Percentiles rank a stretch among this genome's conserved stretches.
These are phyloP conservation scores for Ectobius pallidus DNA, from an alignment of 2,888 invertebrate species.

Conservation along the genomic window DNA sequence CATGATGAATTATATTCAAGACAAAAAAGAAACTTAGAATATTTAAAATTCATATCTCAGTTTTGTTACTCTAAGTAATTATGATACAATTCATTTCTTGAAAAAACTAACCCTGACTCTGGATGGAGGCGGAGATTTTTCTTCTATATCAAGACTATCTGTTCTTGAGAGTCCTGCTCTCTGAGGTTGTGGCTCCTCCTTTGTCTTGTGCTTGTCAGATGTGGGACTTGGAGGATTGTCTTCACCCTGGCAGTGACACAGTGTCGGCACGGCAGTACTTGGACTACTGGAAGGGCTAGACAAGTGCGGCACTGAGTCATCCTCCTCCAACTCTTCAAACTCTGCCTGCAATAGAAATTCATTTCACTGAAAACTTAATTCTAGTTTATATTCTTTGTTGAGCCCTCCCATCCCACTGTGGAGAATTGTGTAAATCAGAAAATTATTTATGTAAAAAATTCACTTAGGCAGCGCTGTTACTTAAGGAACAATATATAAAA, in stretches of 20 bases:
- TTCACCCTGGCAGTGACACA: conserved; percentile 25
- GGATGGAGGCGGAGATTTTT: conserved; percentile 29
- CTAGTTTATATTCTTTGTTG: too few species aligned
- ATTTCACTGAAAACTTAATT: neutral
- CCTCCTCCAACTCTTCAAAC: conserved; percentile 37
- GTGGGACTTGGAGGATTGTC: conserved; percentile 6
- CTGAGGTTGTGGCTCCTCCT: conserved; percentile 26
- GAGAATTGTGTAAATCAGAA: too few species aligned
- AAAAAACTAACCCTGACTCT: conserved; percentile 35
- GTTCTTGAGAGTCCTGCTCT: neutral
- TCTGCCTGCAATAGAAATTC: conserved; percentile 36
- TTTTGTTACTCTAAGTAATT: too few species aligned
- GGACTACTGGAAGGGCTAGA: conserved; percentile 24
- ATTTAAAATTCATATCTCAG: too few species aligned
- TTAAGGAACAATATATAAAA: too few species aligned
- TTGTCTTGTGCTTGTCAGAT: neutral
- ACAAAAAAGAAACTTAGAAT: too few species aligned
- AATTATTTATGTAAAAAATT: too few species aligned
- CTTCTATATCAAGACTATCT: conserved; percentile 29
- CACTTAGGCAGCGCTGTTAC: too few species aligned
- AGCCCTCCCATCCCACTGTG: too few species aligned
- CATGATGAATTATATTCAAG: too few species aligned
- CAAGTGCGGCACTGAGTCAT: conserved; percentile 22
- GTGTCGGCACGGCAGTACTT: conserved; percentile 5
- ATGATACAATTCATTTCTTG: too few species aligned